Base-by-base conservation (phyloP, 2,797 vertebrate species). In the Odontamblyopus rebecca region DNA sequence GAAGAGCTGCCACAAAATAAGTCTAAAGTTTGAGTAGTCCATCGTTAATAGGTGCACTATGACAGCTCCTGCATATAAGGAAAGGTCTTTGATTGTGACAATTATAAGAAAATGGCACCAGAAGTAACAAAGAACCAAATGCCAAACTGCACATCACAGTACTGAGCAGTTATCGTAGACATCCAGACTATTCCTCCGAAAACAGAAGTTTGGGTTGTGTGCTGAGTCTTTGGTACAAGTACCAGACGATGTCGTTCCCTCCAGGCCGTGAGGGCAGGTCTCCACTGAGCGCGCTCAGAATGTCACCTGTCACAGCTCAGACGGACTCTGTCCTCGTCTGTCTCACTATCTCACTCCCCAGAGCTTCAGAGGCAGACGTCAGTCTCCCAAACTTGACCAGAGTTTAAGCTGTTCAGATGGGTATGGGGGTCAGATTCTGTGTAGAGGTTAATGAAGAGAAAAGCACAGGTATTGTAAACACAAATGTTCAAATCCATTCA, bases 291-390 rank as follows among this genome's bases (percentile, higher is more conserved):
- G 48, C 56, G 64, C 32, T 59, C 50, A 26, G 44, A 77, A 82
- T 77, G 76, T 78, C 76, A 83, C 66, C 77, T 82, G 79, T 85
- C 76, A 79, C 67, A 18, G 48, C 57, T 19, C 62, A 54, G 56
- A 9, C 73, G 68, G 27, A 67, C 70, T 60, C 27, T 69, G 50
- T 75, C 73, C 75, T 71, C 67, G 53, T n/a, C 54, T 76, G 60
- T 61, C 67, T 69, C 27, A 13, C 54, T 38, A 64, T 70, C 56
- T 8, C 54, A 4, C 8, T 56, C n/a, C 54, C 54, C 0, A 9
- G 51, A n/a, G 51, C 4, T 53, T 7, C 6, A 19, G 51, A 53
- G 51, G 51, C 6, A 53, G 19, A 19, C 51, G 18, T 53, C 51
- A 53, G 19, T n/a, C 18, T 19, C 44, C 4, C 5, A 51, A 51